Conservation (phyloP, 2,113 vertebrate species). For the Pica pica region DNA sequence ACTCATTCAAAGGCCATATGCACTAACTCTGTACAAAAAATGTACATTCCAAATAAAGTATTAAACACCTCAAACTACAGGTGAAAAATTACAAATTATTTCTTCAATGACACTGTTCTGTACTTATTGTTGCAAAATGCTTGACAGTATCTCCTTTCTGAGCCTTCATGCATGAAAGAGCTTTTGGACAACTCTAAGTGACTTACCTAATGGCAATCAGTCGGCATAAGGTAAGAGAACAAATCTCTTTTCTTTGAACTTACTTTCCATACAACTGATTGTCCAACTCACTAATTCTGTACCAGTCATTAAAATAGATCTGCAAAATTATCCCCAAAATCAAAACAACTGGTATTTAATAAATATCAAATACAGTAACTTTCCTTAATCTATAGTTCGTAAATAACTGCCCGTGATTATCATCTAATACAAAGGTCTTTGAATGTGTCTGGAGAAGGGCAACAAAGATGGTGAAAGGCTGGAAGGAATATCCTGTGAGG, state of each 20-base stretch:
- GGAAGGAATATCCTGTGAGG: neutral
- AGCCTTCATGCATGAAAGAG: neutral
- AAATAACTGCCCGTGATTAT: accelerated
- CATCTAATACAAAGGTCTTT: neutral
- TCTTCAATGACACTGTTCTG: neutral
- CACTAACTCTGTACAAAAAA: neutral
- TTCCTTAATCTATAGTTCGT: neutral
- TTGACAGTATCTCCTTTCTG: neutral
- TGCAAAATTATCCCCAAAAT: neutral
- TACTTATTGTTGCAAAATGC: neutral
- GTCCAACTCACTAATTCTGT: neutral
- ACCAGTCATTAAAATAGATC: neutral
- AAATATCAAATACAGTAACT: neutral
- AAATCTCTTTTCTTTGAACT: neutral
- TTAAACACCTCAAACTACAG: neutral
- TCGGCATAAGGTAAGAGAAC: neutral
- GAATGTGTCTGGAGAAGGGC: neutral
- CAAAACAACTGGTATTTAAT: neutral
- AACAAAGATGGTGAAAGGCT: neutral
- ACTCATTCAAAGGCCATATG: neutral
- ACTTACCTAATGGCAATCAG: neutral
- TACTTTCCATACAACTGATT: neutral
- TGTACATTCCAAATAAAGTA: neutral
- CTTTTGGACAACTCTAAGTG: neutral
- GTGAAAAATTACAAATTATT: neutral